Conservation (phyloP, 2,888 invertebrate genomes). For the Pseudoips prasinana region DNA sequence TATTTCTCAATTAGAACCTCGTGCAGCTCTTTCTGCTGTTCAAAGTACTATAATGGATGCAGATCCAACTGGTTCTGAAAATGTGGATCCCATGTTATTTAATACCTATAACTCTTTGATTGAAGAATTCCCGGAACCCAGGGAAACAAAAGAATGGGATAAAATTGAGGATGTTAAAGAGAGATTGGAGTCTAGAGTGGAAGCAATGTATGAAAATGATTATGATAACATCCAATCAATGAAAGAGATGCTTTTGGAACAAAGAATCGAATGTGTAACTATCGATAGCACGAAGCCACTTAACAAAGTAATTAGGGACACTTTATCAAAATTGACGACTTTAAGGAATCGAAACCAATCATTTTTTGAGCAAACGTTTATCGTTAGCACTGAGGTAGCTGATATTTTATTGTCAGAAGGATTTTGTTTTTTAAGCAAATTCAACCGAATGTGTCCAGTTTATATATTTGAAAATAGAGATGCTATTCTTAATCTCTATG, state of each 20-base stretch:
- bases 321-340: slow-evolving; percentile 45
- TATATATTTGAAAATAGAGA: slow-evolving; percentile 74
- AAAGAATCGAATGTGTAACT: slow-evolving; percentile 68
- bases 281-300: slow-evolving; percentile 62
- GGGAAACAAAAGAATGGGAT: slow-evolving; percentile 71
- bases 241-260: slow-evolving; percentile 54
- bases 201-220: slow-evolving; percentile 65
- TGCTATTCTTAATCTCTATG: slow-evolving; percentile 73
- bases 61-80: slow-evolving; percentile 53
- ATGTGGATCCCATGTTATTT: slow-evolving; percentile 60
- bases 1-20: slow-evolving; percentile 23
- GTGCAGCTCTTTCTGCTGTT: slow-evolving; percentile 24
- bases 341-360: slow-evolving; percentile 72
- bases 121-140: slow-evolving; percentile 72
- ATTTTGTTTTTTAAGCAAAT: slow-evolving; percentile 83
- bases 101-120: slow-evolving; percentile 58
- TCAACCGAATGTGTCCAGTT: slow-evolving; percentile 85
- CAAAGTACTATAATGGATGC: slow-evolving; percentile 74
- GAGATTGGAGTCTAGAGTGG: slow-evolving; percentile 66
- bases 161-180: slow-evolving; percentile 68
- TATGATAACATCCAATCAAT: slow-evolving; percentile 63
- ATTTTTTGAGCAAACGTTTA: slow-evolving; percentile 81
- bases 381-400: slow-evolving; percentile 76
- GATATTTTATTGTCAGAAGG: slow-evolving; percentile 81
- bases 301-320: slow-evolving; percentile 47